phyloP scores from a whole-genome alignment of 2,888 invertebrate genomes.

The Timema cristinae region DNA sequence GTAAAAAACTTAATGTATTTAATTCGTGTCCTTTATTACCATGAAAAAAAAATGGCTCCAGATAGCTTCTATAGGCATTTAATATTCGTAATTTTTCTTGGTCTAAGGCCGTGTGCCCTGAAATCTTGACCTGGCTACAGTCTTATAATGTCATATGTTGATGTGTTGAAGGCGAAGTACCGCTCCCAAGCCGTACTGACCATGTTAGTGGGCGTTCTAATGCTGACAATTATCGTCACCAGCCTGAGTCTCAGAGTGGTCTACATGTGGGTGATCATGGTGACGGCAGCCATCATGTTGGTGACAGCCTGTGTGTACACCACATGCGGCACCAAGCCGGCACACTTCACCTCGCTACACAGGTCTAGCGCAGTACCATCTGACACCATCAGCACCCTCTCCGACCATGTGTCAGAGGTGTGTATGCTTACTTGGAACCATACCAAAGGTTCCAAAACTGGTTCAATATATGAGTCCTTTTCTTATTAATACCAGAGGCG shows the following conservation, averaged over 20 bases:
- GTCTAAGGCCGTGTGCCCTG: too few relatives aligned
- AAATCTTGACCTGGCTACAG: too few relatives aligned
- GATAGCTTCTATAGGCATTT: too few relatives aligned
- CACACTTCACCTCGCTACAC: background rate
- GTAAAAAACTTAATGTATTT: too few relatives aligned
- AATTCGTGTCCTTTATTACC: too few relatives aligned
- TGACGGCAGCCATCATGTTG: background rate
- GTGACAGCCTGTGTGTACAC: conserved; percentile 4
- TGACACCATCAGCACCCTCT: conserved; percentile 27
- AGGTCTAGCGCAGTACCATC: background rate
- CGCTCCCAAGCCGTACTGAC: background rate
- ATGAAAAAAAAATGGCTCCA: too few relatives aligned
- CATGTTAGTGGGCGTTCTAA: background rate
- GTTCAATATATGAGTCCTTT: too few relatives aligned
- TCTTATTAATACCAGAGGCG: too few relatives aligned
- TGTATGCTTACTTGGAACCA: background rate
- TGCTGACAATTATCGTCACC: conserved; percentile 1
- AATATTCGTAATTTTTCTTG: too few relatives aligned
- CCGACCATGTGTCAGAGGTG: conserved; percentile 15
- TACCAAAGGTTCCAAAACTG: too few relatives aligned
- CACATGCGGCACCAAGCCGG: background rate
- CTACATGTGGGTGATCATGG: conserved; percentile 8
- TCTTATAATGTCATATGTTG: too few relatives aligned
- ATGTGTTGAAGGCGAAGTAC: background rate
- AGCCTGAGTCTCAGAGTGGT: background rate